These are phyloP conservation scores for Helleia helle DNA, from an alignment of 2,888 invertebrate genomes.

Conservation along the genomic window DNA sequence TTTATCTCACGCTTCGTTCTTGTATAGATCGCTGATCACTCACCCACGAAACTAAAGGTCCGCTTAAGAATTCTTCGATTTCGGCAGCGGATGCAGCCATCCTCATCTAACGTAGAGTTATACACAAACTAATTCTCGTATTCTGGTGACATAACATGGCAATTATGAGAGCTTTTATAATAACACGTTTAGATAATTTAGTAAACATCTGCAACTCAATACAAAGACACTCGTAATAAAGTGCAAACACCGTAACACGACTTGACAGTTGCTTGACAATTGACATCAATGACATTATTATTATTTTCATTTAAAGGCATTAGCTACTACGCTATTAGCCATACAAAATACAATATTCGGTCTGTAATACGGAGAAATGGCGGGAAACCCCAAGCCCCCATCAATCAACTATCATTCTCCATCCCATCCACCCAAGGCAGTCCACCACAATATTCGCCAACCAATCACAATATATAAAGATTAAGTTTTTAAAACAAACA, in stretches of 20 bases:
- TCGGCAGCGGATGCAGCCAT: conserved; percentile 80
- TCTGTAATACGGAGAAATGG: too few relatives aligned
- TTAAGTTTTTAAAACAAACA: too few relatives aligned
- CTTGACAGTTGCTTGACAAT: conserved; percentile 10
- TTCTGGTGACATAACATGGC: conserved; percentile 47
- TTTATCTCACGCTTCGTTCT: conserved; percentile 48
- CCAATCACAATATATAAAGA: too few relatives aligned
- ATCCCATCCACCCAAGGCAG: too few relatives aligned
- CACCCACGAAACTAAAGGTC: conserved; percentile 91
- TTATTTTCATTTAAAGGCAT: too few relatives aligned
- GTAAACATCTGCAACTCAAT: conserved; percentile 49
- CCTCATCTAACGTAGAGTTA: conserved; percentile 54
- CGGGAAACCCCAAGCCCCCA: too few relatives aligned
- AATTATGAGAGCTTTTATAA: conserved; percentile 36
- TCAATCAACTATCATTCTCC: too few relatives aligned
- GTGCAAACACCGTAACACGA: conserved; percentile 29
- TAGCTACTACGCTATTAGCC: too few relatives aligned
- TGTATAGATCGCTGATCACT: conserved; percentile 66
- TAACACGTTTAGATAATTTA: conserved; percentile 31
- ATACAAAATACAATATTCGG: too few relatives aligned
- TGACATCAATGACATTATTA: too few relatives aligned
- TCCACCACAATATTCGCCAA: too few relatives aligned
- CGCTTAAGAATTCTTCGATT: conserved; percentile 87
- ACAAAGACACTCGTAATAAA: conserved; percentile 28
- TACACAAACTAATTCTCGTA: conserved; percentile 43